A percentile compares a stretch with the other conserved stretches of the same genome.
These are phyloP conservation scores for Tanypteryx hageni DNA, from an alignment of 2,888 invertebrate genomes.

Conservation along the genomic window DNA sequence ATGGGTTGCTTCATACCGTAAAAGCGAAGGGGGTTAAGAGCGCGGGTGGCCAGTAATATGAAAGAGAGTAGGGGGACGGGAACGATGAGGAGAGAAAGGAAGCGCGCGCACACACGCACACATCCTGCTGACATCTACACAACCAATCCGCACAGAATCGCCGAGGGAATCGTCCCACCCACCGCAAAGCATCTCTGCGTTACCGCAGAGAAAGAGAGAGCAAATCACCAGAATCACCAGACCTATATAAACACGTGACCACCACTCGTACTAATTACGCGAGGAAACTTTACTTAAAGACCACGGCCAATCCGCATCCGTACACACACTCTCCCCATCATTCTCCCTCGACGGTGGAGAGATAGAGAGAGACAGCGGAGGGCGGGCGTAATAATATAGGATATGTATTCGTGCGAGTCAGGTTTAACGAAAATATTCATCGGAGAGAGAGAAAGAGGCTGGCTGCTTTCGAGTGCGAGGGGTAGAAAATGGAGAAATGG, in stretches of 20 bases:
- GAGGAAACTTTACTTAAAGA: background rate
- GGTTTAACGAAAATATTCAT: too few species aligned
- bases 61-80: background rate
- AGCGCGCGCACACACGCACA: background rate
- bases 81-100: background rate
- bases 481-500: too few species aligned
- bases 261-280: constrained; percentile 25
- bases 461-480: too few species aligned
- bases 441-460: too few species aligned
- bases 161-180: background rate
- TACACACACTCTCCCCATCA: too few species aligned
- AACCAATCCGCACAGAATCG: background rate
- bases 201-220: background rate
- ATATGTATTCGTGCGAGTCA: too few species aligned
- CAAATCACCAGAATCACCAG: background rate
- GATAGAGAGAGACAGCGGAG: too few species aligned
- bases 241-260: background rate
- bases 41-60: background rate
- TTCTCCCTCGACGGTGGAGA: too few species aligned
- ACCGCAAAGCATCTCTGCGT: background rate
- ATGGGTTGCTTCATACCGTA: background rate
- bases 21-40: background rate
- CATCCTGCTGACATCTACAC: background rate
- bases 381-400: too few species aligned
- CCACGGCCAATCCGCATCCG: background rate